Percentiles rank a stretch among this genome's conserved stretches.
These are phyloP conservation scores for Garrulus glandarius DNA, from an alignment of 2,797 vertebrate genomes.

Conservation along the genomic window DNA sequence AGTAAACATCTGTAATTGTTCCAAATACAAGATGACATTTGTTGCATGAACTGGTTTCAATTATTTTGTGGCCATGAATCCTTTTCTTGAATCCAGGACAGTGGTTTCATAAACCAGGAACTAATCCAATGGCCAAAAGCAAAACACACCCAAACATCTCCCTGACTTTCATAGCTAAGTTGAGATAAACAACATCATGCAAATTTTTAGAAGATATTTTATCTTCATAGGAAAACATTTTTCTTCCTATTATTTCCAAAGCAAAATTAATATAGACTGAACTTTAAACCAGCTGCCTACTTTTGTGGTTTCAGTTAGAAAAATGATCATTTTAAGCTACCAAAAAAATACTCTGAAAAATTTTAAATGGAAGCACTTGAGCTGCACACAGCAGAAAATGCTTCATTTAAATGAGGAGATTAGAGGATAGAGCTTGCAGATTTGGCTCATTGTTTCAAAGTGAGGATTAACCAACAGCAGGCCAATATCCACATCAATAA, in stretches of 20 bases:
- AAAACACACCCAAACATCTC: constrained; percentile 58
- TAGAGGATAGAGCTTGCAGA: not conserved
- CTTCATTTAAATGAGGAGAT: not conserved
- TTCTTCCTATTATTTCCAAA: not conserved
- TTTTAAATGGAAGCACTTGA: not conserved
- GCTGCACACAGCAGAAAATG: not conserved
- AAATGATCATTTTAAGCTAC: not conserved
- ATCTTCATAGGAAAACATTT: not conserved
- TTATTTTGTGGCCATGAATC: constrained; percentile 58
- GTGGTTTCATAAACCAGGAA: constrained; percentile 64
- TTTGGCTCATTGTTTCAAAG: not conserved
- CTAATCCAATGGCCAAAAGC: constrained; percentile 48
- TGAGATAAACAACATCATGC: constrained; percentile 44
- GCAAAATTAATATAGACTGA: not conserved
- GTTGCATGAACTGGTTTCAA: constrained; percentile 56
- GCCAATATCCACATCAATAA: not conserved
- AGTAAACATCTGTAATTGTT: constrained; percentile 68
- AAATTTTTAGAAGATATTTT: not conserved
- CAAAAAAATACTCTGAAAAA: not conserved
- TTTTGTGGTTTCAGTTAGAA: not conserved
- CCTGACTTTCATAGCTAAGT: constrained; percentile 26
- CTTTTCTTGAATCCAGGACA: constrained; percentile 54
- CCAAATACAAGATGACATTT: constrained; percentile 55
- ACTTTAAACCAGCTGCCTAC: not conserved
- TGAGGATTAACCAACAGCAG: not conserved